A percentile compares a stretch with the other conserved stretches of the same genome.
Conservation (phyloP, 2,888 invertebrate genomes). For the Adelognathus sp. region DNA sequence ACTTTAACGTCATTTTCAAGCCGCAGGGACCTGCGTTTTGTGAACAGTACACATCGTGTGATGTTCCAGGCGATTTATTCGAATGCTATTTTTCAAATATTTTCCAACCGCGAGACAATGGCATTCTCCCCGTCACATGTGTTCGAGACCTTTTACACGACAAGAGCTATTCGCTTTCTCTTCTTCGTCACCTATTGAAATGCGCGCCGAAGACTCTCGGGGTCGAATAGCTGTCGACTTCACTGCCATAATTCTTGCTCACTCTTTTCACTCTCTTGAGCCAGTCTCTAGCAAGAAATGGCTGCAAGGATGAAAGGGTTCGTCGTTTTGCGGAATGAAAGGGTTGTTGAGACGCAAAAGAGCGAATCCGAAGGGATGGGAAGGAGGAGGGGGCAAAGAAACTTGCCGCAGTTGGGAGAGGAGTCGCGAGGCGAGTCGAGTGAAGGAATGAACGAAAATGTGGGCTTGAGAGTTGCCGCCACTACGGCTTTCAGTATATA, state of each 20-base stretch:
- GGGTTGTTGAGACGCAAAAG: slow-evolving; percentile 65
- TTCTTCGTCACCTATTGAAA: slow-evolving; percentile 19
- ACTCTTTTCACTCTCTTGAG: slow-evolving; percentile 21
- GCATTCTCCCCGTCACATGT: background rate
- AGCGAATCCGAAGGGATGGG: slow-evolving; percentile 22
- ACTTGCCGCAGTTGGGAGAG: no score
- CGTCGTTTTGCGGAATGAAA: slow-evolving; percentile 68
- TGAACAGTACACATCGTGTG: no score
- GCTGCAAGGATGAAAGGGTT: slow-evolving; percentile 69
- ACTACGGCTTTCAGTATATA: slow-evolving; percentile 8
- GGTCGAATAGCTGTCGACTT: slow-evolving; percentile 44
- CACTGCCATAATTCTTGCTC: slow-evolving; percentile 22
- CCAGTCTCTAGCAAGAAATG: slow-evolving; percentile 62
- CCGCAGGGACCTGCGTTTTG: no score
- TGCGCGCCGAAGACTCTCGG: slow-evolving; percentile 7
- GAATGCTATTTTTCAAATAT: background rate
- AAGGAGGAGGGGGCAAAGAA: slow-evolving; percentile 13
- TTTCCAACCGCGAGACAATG: background rate
- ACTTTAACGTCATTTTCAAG: no score
- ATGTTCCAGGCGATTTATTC: no score
- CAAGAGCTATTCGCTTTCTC: slow-evolving; percentile 30
- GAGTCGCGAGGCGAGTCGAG: no score
- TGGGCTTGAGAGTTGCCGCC: slow-evolving; percentile 23
- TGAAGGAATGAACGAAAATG: slow-evolving; percentile 55
- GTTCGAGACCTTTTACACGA: slow-evolving; percentile 1